phyloP scores from a whole-genome alignment of 1,140 invertebrate genomes.

The Pseudomyrmex cubaensis region DNA sequence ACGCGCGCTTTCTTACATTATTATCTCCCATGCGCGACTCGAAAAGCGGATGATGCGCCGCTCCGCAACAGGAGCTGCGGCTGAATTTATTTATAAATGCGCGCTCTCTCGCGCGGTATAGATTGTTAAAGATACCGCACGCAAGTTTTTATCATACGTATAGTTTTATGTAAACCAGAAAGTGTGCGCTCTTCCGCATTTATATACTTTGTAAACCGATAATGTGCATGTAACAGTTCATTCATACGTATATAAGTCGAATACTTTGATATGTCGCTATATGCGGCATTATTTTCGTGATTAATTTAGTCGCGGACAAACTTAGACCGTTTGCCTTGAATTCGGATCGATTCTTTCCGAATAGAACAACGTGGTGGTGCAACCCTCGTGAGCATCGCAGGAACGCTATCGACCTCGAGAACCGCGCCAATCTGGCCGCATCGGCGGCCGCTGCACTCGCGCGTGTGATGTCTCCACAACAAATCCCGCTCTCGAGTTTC shows the following conservation, averaged over 20 bases:
- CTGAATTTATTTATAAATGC: neutral
- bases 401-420: slow-evolving; percentile 42
- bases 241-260: too few relatives aligned
- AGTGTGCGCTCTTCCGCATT: neutral
- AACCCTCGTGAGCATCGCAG: neutral
- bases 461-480: slow-evolving; percentile 17
- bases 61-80: too few relatives aligned
- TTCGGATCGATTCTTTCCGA: neutral
- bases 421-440: slow-evolving; percentile 13
- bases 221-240: too few relatives aligned
- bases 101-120: too few relatives aligned
- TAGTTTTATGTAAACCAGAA: neutral
- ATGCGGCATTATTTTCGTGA: neutral
- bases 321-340: neutral
- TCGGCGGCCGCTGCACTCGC: neutral
- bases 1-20: neutral
- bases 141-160: too few relatives aligned
- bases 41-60: too few relatives aligned
- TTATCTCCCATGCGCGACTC: too few relatives aligned
- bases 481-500: slow-evolving; percentile 26
- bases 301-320: neutral
- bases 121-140: too few relatives aligned
- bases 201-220: neutral
- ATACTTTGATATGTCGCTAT: neutral
- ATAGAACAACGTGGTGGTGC: neutral